Percentiles rank a stretch among this genome's conserved stretches.
Evolutionary conservation across 2,797 vertebrate species (phyloP).

Genomic region (Myiotriccus ornatus): DNA sequence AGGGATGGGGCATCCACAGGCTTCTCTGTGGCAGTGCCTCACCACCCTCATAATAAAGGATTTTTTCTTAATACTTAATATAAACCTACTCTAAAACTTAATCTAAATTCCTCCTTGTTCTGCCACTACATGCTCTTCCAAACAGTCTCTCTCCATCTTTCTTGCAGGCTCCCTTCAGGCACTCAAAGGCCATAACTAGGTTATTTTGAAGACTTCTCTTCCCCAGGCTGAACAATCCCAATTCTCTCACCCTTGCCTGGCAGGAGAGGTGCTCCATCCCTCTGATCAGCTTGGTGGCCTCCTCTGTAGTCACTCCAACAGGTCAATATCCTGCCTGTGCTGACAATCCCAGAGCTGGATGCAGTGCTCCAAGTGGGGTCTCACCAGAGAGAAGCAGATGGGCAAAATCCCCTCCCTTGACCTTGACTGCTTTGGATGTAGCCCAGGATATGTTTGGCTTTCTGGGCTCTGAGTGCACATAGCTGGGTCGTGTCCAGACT

Average conservation of each 20-base stretch:
- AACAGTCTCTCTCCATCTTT: background rate
- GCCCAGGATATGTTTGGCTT: background rate
- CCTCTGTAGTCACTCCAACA: fast-evolving
- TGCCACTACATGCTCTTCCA: too few relatives aligned
- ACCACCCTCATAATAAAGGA: background rate
- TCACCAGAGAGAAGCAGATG: background rate
- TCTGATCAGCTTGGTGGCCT: background rate
- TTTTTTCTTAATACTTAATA: background rate
- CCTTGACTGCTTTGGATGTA: background rate
- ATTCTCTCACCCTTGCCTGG: background rate
- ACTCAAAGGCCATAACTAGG: background rate
- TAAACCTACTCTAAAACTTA: background rate
- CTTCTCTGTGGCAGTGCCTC: too few relatives aligned
- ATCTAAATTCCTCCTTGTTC: background rate
- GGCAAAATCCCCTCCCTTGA: background rate
- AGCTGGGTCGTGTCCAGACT: background rate
- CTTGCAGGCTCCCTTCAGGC: background rate
- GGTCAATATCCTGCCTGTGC: fast-evolving
- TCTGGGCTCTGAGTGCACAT: background rate
- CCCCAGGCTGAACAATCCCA: background rate
- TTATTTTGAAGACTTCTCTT: background rate
- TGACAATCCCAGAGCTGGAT: background rate
- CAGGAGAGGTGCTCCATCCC: background rate
- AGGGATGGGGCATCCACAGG: background rate
- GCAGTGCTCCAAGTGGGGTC: background rate